A percentile compares a stretch with the other conserved stretches of the same genome.
These are phyloP conservation scores for Cairina moschata DNA, from an alignment of 2,113 vertebrate species.

Conservation along the genomic window DNA sequence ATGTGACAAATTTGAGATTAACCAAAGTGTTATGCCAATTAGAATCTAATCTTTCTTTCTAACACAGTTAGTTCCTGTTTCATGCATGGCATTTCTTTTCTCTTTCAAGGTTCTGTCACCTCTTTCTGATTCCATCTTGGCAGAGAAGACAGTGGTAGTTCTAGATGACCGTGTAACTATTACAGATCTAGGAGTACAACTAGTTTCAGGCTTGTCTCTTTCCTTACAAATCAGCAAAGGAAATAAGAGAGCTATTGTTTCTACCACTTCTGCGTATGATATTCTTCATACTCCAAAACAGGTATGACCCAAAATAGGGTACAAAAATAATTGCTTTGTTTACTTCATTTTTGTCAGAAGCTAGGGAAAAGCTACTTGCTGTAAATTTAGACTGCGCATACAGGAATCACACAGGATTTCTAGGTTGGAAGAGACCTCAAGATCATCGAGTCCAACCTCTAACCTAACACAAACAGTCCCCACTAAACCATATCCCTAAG, in stretches of 20 bases:
- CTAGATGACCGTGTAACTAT: constrained; percentile 94
- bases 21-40: neutral
- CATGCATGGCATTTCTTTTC: neutral
- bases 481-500: too few species aligned
- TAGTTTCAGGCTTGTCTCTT: constrained; percentile 87
- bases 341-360: neutral
- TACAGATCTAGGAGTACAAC: constrained; percentile 88
- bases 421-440: too few species aligned
- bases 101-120: constrained; percentile 89
- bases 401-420: too few species aligned
- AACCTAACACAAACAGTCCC: too few species aligned
- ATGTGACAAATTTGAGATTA: neutral
- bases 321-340: fast-evolving
- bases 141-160: constrained; percentile 94
- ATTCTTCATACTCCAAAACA: constrained; percentile 87
- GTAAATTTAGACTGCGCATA: neutral
- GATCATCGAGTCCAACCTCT: too few species aligned
- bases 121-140: constrained; percentile 94
- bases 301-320: constrained; percentile 55
- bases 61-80: neutral
- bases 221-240: constrained; percentile 83
- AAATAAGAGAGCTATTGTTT: constrained; percentile 82
- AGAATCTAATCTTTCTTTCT: neutral
- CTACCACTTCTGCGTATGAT: constrained; percentile 85
- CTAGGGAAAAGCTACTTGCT: neutral